Base-by-base conservation (phyloP, 2,113 vertebrate species). In the Hippocampus comes region DNA sequence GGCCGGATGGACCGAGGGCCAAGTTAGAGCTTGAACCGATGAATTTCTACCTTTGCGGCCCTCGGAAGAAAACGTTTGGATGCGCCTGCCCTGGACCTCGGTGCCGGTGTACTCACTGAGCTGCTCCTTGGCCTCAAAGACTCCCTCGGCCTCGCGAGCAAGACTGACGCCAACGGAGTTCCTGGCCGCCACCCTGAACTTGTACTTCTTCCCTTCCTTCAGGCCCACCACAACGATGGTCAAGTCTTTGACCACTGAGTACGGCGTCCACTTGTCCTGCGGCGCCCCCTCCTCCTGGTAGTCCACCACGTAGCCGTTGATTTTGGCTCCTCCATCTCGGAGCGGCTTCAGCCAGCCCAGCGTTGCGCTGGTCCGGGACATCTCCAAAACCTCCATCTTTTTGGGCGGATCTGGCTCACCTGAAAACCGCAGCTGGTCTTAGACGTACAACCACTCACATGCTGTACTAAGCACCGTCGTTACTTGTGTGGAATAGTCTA, bases 371-470 rank as follows among this genome's bases (percentile, higher is more conserved):
- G 95, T 96, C 89, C 95, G 98, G 3, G 95, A 94, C 77, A 98
- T 95, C 85, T 99, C 96, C 76, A 97, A 90, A 71, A 99, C 94
- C 61, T 99, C 97, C 85, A 98, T 93, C 90, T 98, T 98, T 88
- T 95, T 96, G 14, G 97, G 97, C 82, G 97, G 97, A 89, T 99
- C 97, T 0, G 97, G 97, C 84, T 95, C 96, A 91, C 97, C 97
- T 99, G 67, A 18, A 67, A 21, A 23, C 8, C 71, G 64, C 55
- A 73, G 18, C 9, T 71, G 23, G 20, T 65, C 30, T 70, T 76
- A 51, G 27, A 30, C 60, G 48, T 3, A 23, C 38, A 43, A 21
- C 38, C 56, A 59, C 53, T 55, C 9, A 23, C 53, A 55, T 10
- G 21, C 21, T 55, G 53, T n/a, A 10, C 18, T 49, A 17, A 15